Evolutionary conservation across 2,888 invertebrate genomes (phyloP), one percentile per base, ranked within the genome.

Genomic region (Folsomia manolachei): DNA sequence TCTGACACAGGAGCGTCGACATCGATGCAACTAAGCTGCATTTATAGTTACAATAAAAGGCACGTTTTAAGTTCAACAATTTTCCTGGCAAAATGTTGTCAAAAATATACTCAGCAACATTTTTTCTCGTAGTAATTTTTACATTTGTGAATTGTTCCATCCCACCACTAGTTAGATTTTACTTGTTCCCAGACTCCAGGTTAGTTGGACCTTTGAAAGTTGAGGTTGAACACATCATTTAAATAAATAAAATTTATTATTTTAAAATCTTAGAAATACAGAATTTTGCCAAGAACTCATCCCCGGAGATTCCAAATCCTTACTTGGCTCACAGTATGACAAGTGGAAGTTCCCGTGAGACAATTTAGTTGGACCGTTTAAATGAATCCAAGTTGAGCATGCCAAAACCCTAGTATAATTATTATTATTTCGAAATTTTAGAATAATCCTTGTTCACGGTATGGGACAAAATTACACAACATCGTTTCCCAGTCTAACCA

Each of bases 311-410:
- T 71, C 75, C 1, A 77, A 77, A 63, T 77, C 77, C 2, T 63
- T 77, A 2, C 56, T 77, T 2, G 72, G 72, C 18, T 75, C 75
- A 19, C 75, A 75, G 26, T 77, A 77, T 65, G 72, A 77, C 65
- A 77, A 77, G 66, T 77, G 74, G 75, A 64, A 75, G 53, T 75
- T 77, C 26, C n/a, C n/a, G n/a, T n/a, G n/a, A n/a, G n/a, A n/a
- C n/a, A n/a, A n/a, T n/a, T n/a, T n/a, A n/a, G n/a, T n/a, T n/a
- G n/a, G n/a, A n/a, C n/a, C n/a, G n/a, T n/a, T 39, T 39, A 39
- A 14, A 4, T 39, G 14, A 39, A 39, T 39, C 4, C 39, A 39
- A 39, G 39, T 39, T 39, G 4, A 39, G 4, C 39, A n/a, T n/a
- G n/a, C n/a, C n/a, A n/a, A n/a, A n/a, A n/a, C n/a, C 62, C 23